A percentile compares a stretch with the other conserved stretches of the same genome.
These are phyloP conservation scores for Digitonthophagus gazella DNA, from an alignment of 2,888 invertebrate species.

Conservation along the genomic window DNA sequence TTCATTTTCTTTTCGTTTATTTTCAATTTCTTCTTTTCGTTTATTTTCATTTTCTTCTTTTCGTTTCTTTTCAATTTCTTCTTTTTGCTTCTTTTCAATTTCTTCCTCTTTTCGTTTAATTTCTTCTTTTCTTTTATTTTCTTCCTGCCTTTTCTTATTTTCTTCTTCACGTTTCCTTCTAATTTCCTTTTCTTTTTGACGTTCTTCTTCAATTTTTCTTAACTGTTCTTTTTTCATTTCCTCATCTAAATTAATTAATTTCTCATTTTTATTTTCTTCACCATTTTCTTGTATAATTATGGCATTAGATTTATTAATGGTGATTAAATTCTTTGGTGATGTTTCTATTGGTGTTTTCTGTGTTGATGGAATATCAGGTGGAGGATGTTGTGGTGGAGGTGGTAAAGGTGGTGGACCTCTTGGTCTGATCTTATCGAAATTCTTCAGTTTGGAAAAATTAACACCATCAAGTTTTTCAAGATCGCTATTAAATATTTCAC, in stretches of 20 bases:
- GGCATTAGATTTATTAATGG: no score
- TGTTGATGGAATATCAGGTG: not conserved
- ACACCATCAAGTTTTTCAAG: conserved; percentile 38
- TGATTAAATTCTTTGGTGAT: conserved; percentile 1
- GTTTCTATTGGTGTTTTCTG: not conserved
- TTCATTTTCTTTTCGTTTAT: not conserved
- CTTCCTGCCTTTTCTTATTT: not conserved
- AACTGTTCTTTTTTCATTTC: not conserved
- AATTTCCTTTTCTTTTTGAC: not conserved
- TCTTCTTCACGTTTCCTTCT: not conserved
- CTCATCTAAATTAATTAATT: not conserved
- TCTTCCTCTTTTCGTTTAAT: not conserved
- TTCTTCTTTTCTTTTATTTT: not conserved
- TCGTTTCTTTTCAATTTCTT: not conserved
- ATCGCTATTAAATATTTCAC: conserved; percentile 59
- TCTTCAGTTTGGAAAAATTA: conserved; percentile 30
- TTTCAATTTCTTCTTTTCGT: not conserved
- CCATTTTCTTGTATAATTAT: not conserved
- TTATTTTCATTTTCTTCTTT: not conserved
- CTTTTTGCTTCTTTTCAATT: not conserved
- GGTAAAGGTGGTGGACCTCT: conserved; percentile 33
- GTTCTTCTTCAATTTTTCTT: not conserved
- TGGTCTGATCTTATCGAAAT: conserved; percentile 28
- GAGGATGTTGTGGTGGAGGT: conserved; percentile 20
- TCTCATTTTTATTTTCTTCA: no score